Percentiles rank a stretch among this genome's conserved stretches.
Conservation (phyloP, 2,113 vertebrate species). For the Crotalus viridis region DNA sequence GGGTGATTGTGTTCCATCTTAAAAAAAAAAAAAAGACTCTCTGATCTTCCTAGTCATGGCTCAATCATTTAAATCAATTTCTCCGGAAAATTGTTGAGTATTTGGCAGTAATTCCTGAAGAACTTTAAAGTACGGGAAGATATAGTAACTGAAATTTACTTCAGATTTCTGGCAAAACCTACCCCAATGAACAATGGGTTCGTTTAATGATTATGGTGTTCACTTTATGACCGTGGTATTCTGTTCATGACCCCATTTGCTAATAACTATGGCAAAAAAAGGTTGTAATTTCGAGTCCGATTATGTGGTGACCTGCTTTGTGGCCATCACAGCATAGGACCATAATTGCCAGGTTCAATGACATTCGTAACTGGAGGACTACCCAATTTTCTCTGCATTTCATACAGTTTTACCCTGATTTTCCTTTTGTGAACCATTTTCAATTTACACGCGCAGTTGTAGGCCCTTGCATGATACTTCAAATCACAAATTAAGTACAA, state of each 20-base stretch:
- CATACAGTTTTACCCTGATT: background rate
- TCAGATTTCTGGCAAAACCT: background rate
- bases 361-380: background rate
- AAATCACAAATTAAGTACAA: background rate
- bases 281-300: background rate
- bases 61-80: slow-evolving; percentile 49
- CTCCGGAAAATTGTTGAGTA: slow-evolving; percentile 19
- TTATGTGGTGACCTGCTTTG: background rate
- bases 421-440: background rate
- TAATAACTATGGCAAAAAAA: background rate
- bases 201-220: rapidly evolving
- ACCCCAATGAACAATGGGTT: background rate
- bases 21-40: slow-evolving; percentile 21
- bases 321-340: background rate
- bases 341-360: background rate
- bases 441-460: background rate
- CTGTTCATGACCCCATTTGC: background rate
- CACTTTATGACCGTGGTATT: background rate
- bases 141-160: slow-evolving; percentile 4
- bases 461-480: background rate
- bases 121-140: slow-evolving; percentile 15
- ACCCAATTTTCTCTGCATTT: background rate
- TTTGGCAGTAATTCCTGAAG: slow-evolving; percentile 33
- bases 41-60: slow-evolving; percentile 43
- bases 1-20: slow-evolving; percentile 42